A percentile compares a stretch with the other conserved stretches of the same genome.
Conservation (phyloP, 2,113 vertebrate species). For the Rhipidura dahli region DNA sequence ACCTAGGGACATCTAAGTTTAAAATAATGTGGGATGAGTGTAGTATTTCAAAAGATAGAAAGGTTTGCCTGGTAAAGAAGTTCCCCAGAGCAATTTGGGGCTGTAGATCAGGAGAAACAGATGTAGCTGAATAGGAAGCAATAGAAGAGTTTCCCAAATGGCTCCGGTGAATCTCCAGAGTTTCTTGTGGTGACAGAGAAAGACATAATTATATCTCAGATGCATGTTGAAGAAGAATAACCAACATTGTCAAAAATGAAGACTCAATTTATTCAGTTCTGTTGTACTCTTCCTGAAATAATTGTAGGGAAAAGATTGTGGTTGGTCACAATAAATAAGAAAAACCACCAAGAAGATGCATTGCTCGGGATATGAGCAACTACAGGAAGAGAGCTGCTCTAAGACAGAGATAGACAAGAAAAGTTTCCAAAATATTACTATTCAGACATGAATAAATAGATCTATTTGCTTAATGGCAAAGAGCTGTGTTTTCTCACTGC, state of each 20-base stretch:
- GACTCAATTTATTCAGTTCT: background rate
- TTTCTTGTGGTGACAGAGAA: background rate
- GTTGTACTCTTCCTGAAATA: background rate
- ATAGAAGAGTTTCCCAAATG: background rate
- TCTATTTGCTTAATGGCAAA: background rate
- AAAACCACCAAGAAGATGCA: background rate
- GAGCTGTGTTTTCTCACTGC: background rate
- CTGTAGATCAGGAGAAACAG: background rate
- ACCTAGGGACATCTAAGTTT: background rate
- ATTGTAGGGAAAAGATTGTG: background rate
- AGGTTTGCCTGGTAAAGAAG: background rate
- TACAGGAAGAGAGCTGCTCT: background rate
- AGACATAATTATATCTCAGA: background rate
- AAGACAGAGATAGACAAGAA: background rate
- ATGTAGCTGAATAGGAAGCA: background rate
- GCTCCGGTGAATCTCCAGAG: background rate
- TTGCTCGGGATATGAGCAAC: background rate
- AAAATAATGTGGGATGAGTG: rapidly evolving
- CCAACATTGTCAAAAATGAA: background rate
- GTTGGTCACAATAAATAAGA: background rate
- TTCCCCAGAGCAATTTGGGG: background rate
- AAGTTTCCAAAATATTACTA: background rate
- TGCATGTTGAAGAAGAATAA: background rate
- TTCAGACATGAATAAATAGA: background rate
- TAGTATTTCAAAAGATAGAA: background rate